Percentiles rank a stretch among this genome's conserved stretches.
Evolutionary conservation across 2,113 vertebrate genomes (phyloP).

Genomic region (Ceuthmochares aereus): DNA sequence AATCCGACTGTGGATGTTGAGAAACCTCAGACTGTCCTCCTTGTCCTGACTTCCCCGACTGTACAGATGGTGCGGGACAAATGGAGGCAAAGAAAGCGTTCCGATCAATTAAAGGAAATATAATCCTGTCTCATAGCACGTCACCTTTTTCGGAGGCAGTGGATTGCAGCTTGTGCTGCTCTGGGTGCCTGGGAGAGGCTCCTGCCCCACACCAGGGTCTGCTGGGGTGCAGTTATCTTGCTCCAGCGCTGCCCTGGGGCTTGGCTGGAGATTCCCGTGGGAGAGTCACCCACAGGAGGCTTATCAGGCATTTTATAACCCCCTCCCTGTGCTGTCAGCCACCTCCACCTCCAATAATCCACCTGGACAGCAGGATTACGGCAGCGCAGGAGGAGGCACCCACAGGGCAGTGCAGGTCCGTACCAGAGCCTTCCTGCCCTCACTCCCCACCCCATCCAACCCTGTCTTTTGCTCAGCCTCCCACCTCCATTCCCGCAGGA

Average conservation of each 20-base stretch:
- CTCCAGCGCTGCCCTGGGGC: background rate
- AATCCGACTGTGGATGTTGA: background rate
- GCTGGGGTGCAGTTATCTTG: rapidly evolving
- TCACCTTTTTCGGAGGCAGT: background rate
- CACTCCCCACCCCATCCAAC: background rate
- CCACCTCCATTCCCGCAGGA: rapidly evolving
- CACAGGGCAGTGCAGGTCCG: background rate
- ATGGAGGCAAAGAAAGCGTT: background rate
- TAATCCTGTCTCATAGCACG: background rate
- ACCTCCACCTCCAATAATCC: background rate
- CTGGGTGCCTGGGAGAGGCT: background rate
- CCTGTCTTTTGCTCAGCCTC: background rate
- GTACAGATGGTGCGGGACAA: conserved; percentile 11
- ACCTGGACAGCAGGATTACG: background rate
- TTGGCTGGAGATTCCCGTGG: background rate
- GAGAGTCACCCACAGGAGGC: rapidly evolving
- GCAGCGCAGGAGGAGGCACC: background rate
- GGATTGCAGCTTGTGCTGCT: background rate
- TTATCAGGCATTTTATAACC: background rate
- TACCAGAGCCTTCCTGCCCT: background rate
- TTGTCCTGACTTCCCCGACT: background rate
- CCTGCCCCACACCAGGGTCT: background rate
- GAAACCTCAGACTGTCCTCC: background rate
- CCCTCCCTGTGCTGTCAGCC: background rate
- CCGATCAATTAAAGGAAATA: conserved; percentile 52